phyloP scores from a whole-genome alignment of 2,113 vertebrate species.

The Perognathus longimembris region DNA sequence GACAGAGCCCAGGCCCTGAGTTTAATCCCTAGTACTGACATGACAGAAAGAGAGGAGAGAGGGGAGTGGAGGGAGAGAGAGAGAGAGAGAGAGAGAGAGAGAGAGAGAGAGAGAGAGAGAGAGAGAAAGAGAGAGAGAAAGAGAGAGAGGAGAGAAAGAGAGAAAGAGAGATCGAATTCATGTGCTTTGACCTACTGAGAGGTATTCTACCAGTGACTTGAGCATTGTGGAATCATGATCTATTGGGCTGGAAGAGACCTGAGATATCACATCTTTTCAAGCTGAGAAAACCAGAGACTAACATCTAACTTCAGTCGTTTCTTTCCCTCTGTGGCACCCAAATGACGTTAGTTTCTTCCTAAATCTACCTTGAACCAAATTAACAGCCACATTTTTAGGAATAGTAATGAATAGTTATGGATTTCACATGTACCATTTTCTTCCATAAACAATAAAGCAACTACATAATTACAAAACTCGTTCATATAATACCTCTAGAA shows the following conservation, averaged over 20 bases:
- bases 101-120: too few species aligned
- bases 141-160: too few species aligned
- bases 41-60: too few species aligned
- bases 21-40: too few species aligned
- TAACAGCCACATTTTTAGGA: not conserved
- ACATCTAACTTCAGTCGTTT: not conserved
- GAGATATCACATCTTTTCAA: not conserved
- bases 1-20: too few species aligned
- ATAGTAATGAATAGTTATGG: not conserved
- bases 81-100: too few species aligned
- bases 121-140: too few species aligned
- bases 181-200: not conserved
- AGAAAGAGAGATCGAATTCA: too few species aligned
- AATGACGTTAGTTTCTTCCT: not conserved
- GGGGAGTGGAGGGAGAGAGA: too few species aligned
- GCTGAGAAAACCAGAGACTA: not conserved
- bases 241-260: not conserved
- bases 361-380: conserved; percentile 27
- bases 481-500: not conserved
- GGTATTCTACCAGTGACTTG: not conserved
- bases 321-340: not conserved
- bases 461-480: not conserved
- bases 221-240: not conserved
- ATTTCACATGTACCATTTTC: not conserved
- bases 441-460: not conserved